Percentiles rank a stretch among this genome's conserved stretches.
Conservation (phyloP, 2,888 invertebrate species). For the Mimumesa dahlbomi region DNA sequence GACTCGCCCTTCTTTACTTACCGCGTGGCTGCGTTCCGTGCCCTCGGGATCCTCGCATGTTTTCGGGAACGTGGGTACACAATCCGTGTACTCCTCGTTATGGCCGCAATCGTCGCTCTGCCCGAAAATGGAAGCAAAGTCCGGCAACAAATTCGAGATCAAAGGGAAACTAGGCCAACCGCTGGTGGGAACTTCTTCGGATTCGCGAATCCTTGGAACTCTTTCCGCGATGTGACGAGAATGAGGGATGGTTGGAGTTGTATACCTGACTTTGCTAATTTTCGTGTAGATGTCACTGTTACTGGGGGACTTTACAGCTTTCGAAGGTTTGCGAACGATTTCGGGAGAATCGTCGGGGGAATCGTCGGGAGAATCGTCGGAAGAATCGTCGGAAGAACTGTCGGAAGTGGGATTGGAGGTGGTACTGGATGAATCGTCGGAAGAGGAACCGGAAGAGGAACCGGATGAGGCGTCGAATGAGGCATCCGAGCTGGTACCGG, state of each 20-base stretch:
- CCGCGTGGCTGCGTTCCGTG: neutral
- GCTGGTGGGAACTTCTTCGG: no score
- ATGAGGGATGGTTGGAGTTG: no score
- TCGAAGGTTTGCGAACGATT: no score
- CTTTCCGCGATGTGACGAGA: no score
- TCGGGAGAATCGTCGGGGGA: no score
- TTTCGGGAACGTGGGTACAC: neutral
- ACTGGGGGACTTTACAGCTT: no score
- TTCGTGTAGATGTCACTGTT: neutral
- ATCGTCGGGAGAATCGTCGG: no score
- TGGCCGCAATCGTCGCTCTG: neutral
- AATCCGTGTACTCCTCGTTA: slow-evolving; percentile 4
- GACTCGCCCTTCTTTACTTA: neutral
- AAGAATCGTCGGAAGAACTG: neutral
- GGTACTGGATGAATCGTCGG: neutral
- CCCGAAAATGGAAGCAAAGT: no score
- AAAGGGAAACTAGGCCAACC: no score
- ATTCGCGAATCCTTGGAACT: no score
- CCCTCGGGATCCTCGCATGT: slow-evolving; percentile 4
- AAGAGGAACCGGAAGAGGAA: neutral
- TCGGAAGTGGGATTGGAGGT: neutral
- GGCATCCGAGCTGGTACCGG: neutral
- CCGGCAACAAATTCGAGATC: no score
- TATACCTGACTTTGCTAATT: neutral
- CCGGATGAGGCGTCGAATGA: no score